A percentile compares a stretch with the other conserved stretches of the same genome.
Conservation (phyloP, 2,113 vertebrate genomes). For the Axis porcinus region DNA sequence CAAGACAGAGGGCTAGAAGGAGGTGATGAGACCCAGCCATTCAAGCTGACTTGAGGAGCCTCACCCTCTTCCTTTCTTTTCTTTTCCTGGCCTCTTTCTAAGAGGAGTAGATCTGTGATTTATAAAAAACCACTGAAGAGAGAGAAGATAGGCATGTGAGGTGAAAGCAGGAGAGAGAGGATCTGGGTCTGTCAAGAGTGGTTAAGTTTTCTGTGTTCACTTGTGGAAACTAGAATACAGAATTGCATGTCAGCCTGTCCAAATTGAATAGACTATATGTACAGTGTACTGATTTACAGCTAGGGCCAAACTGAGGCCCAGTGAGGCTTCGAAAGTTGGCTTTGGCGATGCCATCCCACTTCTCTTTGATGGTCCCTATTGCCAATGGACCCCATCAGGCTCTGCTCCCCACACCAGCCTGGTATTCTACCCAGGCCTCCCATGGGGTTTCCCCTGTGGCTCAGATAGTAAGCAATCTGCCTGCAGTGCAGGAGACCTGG, state of each 20-base stretch:
- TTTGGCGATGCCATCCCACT: not conserved
- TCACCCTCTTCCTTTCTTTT: not conserved
- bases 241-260: not conserved
- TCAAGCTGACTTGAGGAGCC: not conserved
- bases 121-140: not conserved
- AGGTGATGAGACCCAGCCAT: not conserved
- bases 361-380: not conserved
- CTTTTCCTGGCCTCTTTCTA: not conserved
- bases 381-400: rapidly evolving
- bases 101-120: not conserved
- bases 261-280: not conserved
- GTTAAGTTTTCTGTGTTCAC: not conserved
- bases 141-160: not conserved
- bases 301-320: not conserved
- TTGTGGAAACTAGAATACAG: not conserved
- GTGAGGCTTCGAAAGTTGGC: not conserved
- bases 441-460: not conserved
- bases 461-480: not conserved
- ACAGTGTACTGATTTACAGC: not conserved
- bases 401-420: not conserved
- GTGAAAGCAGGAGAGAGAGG: not conserved
- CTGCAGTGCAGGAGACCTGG: not conserved
- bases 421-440: not conserved
- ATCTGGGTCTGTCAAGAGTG: not conserved
- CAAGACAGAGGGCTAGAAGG: not conserved